Base-by-base conservation (phyloP, 2,797 vertebrate species). In the Poeciliopsis presidionis region DNA sequence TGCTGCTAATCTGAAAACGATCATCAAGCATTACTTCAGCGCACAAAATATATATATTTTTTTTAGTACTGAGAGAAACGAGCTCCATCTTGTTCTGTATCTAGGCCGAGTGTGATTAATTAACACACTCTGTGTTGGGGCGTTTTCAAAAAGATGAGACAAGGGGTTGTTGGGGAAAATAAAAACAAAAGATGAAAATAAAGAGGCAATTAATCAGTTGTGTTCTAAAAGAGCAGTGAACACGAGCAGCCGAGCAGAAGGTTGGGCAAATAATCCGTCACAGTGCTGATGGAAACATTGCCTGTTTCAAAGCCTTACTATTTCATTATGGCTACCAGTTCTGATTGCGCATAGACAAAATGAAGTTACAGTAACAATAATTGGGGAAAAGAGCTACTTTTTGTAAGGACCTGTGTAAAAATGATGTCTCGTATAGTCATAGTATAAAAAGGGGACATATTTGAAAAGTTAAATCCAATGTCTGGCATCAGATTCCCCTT, bases 81-180 rank as follows among this genome's bases (percentile, higher is more conserved):
- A 83, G 87, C 85, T 72, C 78, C 30, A 77, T 82, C 74, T 83
- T 84, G 85, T 86, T 85, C 88, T 85, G 88, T 90, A 95, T 95
- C 91, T 94, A 85, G 94, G 94, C 92, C 92, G 92, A 84, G 82
- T 82, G 86, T 93, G 95, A 96, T 96, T 95, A 95, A 96, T 96
- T 95, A 94, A 93, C 92, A 85, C 36, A 7, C 39, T 41, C 39
- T 92, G 90, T 90, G 88, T 87, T 87, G 88, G 88, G 92, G 88
- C 89, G 88, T 94, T 94, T 92, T 93, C 90, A 91, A 83, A 81
- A 78, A 88, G 77, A 49, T 28, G 43, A 73, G 81, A 55, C 72
- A n/a, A 76, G 45, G 53, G 71, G 73, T 28, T 53, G 5, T 49
- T 33, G 14, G 74, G 14, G 41, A 8, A 36, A 47, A 61, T 59